Base-by-base conservation (phyloP, 2,113 vertebrate genomes). In the Oncorhynchus clarkii region DNA sequence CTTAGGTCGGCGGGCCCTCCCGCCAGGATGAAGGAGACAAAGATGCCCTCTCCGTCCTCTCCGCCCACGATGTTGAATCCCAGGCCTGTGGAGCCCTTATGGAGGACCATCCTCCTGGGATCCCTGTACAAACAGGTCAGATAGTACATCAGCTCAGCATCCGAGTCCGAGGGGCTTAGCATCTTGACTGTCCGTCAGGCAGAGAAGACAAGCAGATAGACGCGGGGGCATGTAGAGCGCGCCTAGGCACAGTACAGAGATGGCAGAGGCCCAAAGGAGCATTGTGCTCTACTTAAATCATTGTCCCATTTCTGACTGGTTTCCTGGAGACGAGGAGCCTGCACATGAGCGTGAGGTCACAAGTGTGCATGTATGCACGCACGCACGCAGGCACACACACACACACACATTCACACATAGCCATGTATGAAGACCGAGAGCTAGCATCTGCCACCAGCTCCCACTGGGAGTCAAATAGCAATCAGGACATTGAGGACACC, bases 41-140 rank as follows among this genome's bases (percentile, higher is more conserved):
- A 98, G 90, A 99, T 99, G 74, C 97, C 97, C 94, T 99, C 97
- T 72, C 96, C 96, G 12, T 99, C 97, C 91, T 99, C 97, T 14
- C 97, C 97, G 2, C 97, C 97, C 70, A 99, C 97, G 22, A 98
- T 98, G 92, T 99, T 99, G 90, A 99, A 99, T 86, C 97, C 97
- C 86, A 99, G 94, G 87, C 97, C 97, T 0, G 96, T 98, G 79
- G 96, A 96, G 79, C 97, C 97, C 89, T 98, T 99, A 90, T 98
- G 96, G 69, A 99, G 93, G 70, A 98, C 93, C 2, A 99, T 95
- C 93, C 97, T 97, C 80, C 97, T 95, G 77, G 97, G 97, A 73
- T 99, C 97, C 91, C 96, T 98, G 95, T 79, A 90, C 84, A 95
- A 90, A 95, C 78, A 96, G 89, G 90, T 89, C 7, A 93, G 90